Base-by-base conservation (phyloP, 1,140 invertebrate genomes). In the Ptiloglossa arizonensis region DNA sequence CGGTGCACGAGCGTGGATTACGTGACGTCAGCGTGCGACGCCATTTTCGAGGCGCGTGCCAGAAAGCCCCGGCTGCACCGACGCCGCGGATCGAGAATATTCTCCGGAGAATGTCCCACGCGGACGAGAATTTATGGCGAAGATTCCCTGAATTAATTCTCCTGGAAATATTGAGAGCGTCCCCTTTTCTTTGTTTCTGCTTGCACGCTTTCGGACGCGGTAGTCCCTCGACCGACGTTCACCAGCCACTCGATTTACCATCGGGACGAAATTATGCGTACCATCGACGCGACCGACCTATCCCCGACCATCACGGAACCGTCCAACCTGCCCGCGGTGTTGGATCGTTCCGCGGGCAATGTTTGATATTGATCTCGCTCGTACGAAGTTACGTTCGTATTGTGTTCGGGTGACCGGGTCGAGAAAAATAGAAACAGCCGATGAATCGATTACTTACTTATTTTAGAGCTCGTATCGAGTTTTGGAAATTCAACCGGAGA, bases 11-110 rank as follows among this genome's bases (percentile, higher is more conserved):
- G 84, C 80, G 83, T 79, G 83, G 71, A 87, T 89, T 82, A 79
- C 87, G 83, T 91, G 91, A 91, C 91, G 91, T 92, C 90, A 92
- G 64, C 62, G 69, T 73, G 60, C 82, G 90, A 88, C 91, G 91
- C 91, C 91, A 92, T 91, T 91, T 92, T 91, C 88, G 85, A 90
- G 89, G 88, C 90, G 87, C 90, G 89, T 91, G 90, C 88, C 90
- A 88, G 87, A 85, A 88, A 79, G 81, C 75, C 67, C 70, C 79
- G 72, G 56, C 66, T 83, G 77, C 62, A 76, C 29, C 60, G 79
- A 79, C 66, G 44, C n/a, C 67, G 71, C 63, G 50, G 68, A 62
- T 69, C 67, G 66, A 69, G 78, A 85, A 85, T 84, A 64, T 60
- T 74, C 72, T 75, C 70, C 56, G 13, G 73, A 81, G 79, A 84